Base-by-base conservation (phyloP, 2,797 vertebrate species). In the Holocentrus rufus region DNA sequence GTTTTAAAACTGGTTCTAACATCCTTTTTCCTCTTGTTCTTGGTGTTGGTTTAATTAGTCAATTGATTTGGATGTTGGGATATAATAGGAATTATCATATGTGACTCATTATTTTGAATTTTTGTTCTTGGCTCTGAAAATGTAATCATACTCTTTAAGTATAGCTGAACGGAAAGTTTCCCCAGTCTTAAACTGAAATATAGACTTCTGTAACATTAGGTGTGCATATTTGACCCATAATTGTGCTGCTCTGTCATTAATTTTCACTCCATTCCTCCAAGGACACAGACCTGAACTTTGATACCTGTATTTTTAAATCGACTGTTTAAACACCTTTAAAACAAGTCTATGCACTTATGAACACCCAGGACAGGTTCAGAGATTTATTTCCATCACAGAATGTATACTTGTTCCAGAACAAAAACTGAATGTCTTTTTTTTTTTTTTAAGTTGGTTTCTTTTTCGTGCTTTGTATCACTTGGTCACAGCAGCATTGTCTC, bases 271-370 rank as follows among this genome's bases (percentile, higher is more conserved):
- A 54, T 50, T 61, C 30, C 23, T 83, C 55, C 23, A 36, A 63
- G 20, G 31, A 67, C 72, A 36, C 55, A 65, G 18, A 73, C 71
- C 39, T 79, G 60, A 85, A 59, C 25, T 46, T 60, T 62, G 47
- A 65, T 34, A 23, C n/a, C 30, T 58, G 23, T 50, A 34, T 62
- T 23, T 61, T 7, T 59, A 56, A 72, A 49, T 5, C 20, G 71
- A 80, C 65, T 52, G 42, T 73, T 77, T 58, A 10, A 68, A 71
- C 31, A 71, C 76, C 69, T 66, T 57, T 39, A 60, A 66, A 83
- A 75, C 65, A 76, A 15, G 36, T 88, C 82, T 89, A 88, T 90
- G 87, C 89, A 92, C 88, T 83, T 77, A 66, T 27, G 5, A 83
- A 65, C 66, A 62, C 11, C 44, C 79, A 60, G 71, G 34, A 13